Conservation (phyloP, 2,113 vertebrate species). For the Cnemophilus loriae region DNA sequence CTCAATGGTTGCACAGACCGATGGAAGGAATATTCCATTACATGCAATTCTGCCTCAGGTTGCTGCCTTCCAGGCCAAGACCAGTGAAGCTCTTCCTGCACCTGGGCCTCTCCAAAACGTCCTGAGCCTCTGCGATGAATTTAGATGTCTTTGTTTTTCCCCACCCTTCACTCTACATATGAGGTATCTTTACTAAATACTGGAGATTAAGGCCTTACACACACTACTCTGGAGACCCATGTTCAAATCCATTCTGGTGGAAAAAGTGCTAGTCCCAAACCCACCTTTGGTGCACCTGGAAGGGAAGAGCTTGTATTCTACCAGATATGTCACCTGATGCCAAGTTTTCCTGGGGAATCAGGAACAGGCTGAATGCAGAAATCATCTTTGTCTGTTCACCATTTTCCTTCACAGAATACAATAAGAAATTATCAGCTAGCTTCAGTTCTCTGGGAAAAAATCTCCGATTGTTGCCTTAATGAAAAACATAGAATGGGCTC, state of each 20-base stretch:
- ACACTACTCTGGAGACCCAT: not conserved
- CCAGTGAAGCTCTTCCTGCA: not conserved
- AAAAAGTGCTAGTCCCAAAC: not conserved
- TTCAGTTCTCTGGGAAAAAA: slow-evolving; percentile 24
- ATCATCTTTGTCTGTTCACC: not conserved
- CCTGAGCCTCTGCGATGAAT: not conserved
- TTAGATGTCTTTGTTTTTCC: not conserved
- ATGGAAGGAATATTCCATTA: not conserved
- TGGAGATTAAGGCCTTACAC: not conserved
- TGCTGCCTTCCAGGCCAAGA: not conserved
- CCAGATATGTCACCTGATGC: not conserved
- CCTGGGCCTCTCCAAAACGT: not conserved
- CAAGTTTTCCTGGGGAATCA: slow-evolving; percentile 12
- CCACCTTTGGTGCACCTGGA: not conserved
- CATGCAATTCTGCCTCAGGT: not conserved
- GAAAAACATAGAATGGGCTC: slow-evolving; percentile 43
- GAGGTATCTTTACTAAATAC: not conserved
- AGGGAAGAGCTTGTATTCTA: not conserved
- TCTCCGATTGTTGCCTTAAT: slow-evolving; percentile 10
- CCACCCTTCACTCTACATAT: not conserved
- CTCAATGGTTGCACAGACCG: not conserved
- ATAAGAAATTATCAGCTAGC: not conserved
- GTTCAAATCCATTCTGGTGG: not conserved
- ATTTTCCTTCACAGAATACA: not conserved
- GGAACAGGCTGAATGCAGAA: not conserved